Evolutionary conservation across 2,113 vertebrate genomes (phyloP).

Genomic region (Proterorhinus semilunaris): DNA sequence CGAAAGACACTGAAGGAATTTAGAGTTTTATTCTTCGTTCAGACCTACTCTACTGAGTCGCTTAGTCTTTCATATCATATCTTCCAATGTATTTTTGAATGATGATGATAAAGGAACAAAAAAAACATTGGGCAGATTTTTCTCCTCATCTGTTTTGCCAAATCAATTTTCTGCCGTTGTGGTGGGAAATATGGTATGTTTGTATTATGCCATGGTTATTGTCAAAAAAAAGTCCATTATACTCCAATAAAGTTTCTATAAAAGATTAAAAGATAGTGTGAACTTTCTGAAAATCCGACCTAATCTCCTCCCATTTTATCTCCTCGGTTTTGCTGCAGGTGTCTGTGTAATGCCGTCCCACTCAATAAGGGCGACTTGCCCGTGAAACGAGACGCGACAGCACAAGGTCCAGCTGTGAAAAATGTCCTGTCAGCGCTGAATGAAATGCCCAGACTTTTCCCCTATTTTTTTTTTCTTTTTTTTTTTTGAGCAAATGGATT

Average conservation of each 20-base stretch:
- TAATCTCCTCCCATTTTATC: not conserved
- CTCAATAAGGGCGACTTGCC: not conserved
- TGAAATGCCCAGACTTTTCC: not conserved
- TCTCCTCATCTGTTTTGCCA: no score
- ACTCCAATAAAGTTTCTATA: no score
- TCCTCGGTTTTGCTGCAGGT: not conserved
- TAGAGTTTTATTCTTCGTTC: not conserved
- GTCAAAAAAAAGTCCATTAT: no score
- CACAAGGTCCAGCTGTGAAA: conserved; percentile 22
- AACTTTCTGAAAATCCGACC: not conserved
- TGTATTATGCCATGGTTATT: no score
- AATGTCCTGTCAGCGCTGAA: conserved; percentile 11
- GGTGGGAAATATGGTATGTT: no score
- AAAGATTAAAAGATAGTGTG: no score
- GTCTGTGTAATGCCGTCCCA: conserved; percentile 17
- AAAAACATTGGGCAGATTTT: no score
- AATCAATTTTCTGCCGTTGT: no score
- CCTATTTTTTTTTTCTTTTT: not conserved
- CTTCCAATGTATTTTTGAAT: no score
- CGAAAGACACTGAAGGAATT: not conserved
- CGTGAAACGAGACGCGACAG: conserved; percentile 10
- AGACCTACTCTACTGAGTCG: no score
- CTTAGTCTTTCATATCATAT: no score
- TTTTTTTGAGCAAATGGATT: conserved; percentile 19
- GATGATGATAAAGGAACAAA: no score